phyloP scores from a whole-genome alignment of 2,888 invertebrate genomes.

The Amblyjoppa fuscipennis region DNA sequence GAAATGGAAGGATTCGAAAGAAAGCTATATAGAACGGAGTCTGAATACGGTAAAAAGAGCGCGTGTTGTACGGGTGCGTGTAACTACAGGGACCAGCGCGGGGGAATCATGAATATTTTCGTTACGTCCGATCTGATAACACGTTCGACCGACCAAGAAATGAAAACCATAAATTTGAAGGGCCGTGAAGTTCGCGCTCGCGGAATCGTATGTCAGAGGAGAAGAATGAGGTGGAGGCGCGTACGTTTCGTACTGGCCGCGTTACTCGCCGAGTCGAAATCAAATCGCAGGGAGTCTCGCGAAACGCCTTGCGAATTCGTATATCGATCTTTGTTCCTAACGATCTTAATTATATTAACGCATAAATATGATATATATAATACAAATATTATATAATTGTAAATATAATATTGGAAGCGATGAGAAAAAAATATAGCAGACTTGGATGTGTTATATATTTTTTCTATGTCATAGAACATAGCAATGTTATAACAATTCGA shows the following conservation, averaged over 20 bases:
- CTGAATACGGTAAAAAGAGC: constrained; percentile 11
- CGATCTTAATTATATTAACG: no score
- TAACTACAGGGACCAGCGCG: constrained; percentile 18
- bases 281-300: constrained; percentile 66
- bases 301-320: constrained; percentile 26
- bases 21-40: neutral
- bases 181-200: constrained; percentile 36
- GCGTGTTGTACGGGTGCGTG: constrained; percentile 10
- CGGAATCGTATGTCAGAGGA: neutral
- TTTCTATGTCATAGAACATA: no score
- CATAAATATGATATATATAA: no score
- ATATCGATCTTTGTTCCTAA: neutral
- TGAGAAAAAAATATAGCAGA: no score
- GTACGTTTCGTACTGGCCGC: constrained; percentile 16
- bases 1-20: constrained; percentile 15
- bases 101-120: constrained; percentile 71
- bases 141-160: constrained; percentile 75
- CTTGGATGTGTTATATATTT: no score
- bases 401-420: no score
- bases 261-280: constrained; percentile 70
- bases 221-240: neutral
- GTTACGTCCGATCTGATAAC: constrained; percentile 74
- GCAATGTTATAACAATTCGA: no score
- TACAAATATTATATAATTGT: no score
- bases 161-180: constrained; percentile 78